These are phyloP conservation scores for Allolobophora icterica DNA, from an alignment of 2,888 invertebrate species.

Conservation along the genomic window DNA sequence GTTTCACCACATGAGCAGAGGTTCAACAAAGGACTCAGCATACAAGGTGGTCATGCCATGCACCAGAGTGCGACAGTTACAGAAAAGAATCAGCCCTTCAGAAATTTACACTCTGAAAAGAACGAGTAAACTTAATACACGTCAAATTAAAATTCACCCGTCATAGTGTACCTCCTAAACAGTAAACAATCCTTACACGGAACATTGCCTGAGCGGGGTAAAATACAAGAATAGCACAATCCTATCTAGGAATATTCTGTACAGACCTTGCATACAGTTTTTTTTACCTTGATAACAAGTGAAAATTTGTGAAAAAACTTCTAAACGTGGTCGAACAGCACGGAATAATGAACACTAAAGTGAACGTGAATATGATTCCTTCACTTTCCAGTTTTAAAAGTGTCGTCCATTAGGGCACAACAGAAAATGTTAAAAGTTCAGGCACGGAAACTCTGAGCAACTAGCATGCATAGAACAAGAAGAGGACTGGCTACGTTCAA, in stretches of 20 bases:
- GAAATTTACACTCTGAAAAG: neutral
- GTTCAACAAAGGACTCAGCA: neutral
- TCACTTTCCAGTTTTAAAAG: conserved; percentile 1
- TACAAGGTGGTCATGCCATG: neutral
- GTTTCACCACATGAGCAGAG: neutral
- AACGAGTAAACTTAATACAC: neutral
- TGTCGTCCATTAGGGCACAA: neutral
- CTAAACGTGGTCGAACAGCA: neutral
- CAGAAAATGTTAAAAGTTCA: neutral
- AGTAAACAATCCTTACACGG: neutral
- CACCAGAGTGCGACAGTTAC: too few species aligned
- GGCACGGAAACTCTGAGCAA: neutral
- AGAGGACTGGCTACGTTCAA: neutral
- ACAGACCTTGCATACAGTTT: neutral
- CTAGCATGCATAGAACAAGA: conserved; percentile 12
- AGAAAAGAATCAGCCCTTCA: too few species aligned
- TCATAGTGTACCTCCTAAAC: neutral
- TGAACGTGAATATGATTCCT: neutral
- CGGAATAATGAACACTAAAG: conserved; percentile 17
- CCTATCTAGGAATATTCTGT: neutral
- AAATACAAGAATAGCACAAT: neutral
- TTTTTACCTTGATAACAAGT: neutral
- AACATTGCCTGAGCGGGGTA: neutral
- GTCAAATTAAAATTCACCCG: neutral
- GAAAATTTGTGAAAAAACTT: neutral